phyloP scores from a whole-genome alignment of 2,797 vertebrate genomes.

The Pipistrellus kuhlii region DNA sequence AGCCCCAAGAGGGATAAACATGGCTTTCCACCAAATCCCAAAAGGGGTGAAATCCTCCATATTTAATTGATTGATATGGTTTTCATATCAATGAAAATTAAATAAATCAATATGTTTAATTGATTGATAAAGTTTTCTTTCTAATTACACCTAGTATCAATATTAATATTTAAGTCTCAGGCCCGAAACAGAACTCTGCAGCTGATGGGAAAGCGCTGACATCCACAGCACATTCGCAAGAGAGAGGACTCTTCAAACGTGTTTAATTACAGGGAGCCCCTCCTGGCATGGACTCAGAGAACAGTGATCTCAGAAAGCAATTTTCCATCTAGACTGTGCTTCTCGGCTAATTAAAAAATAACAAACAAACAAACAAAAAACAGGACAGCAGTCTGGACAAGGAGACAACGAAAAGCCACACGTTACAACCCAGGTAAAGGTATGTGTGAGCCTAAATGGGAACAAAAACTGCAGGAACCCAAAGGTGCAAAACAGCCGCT shows the following conservation, averaged over 20 bases:
- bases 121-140: conserved; percentile 11
- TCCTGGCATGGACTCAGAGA: conserved; percentile 55
- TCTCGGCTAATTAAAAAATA: conserved; percentile 80
- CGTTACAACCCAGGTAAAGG: conserved; percentile 62
- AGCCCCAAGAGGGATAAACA: not conserved
- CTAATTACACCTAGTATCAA: conserved; percentile 16
- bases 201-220: conserved; percentile 60
- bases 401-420: conserved; percentile 49
- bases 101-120: not conserved
- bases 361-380: too few relatives aligned
- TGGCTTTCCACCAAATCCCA: not conserved
- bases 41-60: not conserved
- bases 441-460: conserved; percentile 61
- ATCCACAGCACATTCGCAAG: conserved; percentile 22
- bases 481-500: conserved; percentile 57
- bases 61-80: not conserved
- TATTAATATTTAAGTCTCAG: conserved; percentile 49
- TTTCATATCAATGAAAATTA: not conserved
- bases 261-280: conserved; percentile 74
- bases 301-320: conserved; percentile 73
- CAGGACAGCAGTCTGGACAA: conserved; percentile 72
- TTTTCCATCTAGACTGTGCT: conserved; percentile 78
- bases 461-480: conserved; percentile 67
- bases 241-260: conserved; percentile 70
- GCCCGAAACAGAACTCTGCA: conserved; percentile 56